A percentile compares a stretch with the other conserved stretches of the same genome.
Conservation (phyloP, 2,797 vertebrate genomes). For the Sebastes flavidus region DNA sequence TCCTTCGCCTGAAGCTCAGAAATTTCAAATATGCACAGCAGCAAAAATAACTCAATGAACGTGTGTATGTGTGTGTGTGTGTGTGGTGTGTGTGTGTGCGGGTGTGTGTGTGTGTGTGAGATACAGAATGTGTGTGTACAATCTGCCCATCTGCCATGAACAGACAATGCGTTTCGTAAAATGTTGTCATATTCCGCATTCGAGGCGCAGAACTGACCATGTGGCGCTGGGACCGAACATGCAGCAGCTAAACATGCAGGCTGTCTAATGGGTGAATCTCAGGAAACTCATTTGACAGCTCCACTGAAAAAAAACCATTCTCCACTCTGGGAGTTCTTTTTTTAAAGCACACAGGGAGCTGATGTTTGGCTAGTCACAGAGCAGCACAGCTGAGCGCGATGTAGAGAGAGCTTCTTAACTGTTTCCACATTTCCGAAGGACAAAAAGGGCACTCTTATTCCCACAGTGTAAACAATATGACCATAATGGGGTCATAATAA, state of each 20-base stretch:
- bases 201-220: constrained; percentile 32
- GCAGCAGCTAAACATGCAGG: constrained; percentile 37
- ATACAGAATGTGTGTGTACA: constrained; percentile 16
- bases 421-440: neutral
- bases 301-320: constrained; percentile 2
- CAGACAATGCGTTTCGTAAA: constrained; percentile 31
- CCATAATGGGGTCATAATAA: neutral
- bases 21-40: constrained; percentile 55
- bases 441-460: neutral
- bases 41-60: constrained; percentile 50
- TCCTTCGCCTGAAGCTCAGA: constrained; percentile 32
- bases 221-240: constrained; percentile 20
- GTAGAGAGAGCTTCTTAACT: neutral
- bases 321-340: neutral
- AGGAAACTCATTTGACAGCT: constrained; percentile 41
- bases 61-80: neutral
- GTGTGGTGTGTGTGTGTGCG: neutral
- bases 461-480: neutral
- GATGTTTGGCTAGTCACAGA: constrained; percentile 16
- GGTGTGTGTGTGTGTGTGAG: neutral
- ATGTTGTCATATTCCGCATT: constrained; percentile 30
- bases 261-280: constrained; percentile 30
- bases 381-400: neutral
- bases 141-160: constrained; percentile 47
- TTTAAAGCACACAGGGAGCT: neutral